A percentile compares a stretch with the other conserved stretches of the same genome.
phyloP scores from a whole-genome alignment of 2,888 invertebrate genomes.

The Drosophila prolongata region DNA sequence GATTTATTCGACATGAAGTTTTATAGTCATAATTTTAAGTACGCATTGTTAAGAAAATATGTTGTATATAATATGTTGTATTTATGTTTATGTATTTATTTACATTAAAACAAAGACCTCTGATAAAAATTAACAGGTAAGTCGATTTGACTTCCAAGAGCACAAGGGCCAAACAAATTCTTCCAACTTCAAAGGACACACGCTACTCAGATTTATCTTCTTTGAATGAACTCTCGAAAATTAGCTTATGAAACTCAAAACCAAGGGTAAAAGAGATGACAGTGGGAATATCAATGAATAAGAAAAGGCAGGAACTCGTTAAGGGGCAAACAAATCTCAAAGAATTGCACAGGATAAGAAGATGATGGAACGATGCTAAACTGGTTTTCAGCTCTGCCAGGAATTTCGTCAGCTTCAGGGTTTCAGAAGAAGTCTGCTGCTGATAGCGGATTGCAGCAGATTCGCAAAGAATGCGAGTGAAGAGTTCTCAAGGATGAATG shows the following conservation, averaged over 20 bases:
- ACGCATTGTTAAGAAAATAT: too few species aligned
- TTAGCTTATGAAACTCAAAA: constrained; percentile 41
- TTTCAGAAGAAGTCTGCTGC: constrained; percentile 27
- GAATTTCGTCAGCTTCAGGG: constrained; percentile 24
- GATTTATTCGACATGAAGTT: too few species aligned
- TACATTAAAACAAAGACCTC: background rate
- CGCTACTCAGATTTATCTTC: constrained; percentile 40
- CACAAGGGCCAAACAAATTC: constrained; percentile 35
- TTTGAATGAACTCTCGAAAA: constrained; percentile 39
- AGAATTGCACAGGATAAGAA: constrained; percentile 33
- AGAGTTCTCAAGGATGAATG: constrained; percentile 26
- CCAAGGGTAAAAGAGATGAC: constrained; percentile 1
- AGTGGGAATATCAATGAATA: constrained; percentile 32
- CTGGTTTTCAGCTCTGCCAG: constrained; percentile 32
- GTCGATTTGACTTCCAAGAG: constrained; percentile 14
- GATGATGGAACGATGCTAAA: constrained; percentile 36
- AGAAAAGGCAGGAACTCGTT: constrained; percentile 29
- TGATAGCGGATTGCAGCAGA: constrained; percentile 34
- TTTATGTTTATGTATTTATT: too few species aligned
- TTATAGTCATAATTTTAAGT: too few species aligned
- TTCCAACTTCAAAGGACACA: constrained; percentile 37
- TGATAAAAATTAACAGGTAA: constrained; percentile 14
- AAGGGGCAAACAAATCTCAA: constrained; percentile 32
- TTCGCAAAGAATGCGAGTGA: constrained; percentile 22
- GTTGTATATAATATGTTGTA: too few species aligned